Evolutionary conservation across 1,140 invertebrate genomes (phyloP).

Genomic region (Drosophila arizonae): DNA sequence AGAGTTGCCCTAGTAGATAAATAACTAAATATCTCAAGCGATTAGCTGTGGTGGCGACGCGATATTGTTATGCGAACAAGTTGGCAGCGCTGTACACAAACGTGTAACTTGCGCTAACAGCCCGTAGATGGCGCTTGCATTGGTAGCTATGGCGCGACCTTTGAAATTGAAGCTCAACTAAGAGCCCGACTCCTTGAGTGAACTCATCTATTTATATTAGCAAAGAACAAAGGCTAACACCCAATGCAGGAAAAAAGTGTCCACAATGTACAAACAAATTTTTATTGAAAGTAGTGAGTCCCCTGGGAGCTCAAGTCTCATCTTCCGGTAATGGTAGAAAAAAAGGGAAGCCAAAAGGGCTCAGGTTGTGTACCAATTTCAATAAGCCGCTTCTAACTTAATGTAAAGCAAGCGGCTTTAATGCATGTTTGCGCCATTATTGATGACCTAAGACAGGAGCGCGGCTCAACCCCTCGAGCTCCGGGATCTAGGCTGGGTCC

Average conservation of each 20-base stretch:
- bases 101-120: slow-evolving; percentile 1
- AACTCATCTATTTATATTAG: slow-evolving; percentile 41
- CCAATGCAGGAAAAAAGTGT: slow-evolving; percentile 31
- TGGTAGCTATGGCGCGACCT: slow-evolving; percentile 18
- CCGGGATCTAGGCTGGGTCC: slow-evolving; percentile 31
- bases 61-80: slow-evolving; percentile 6
- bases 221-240: slow-evolving; percentile 32
- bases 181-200: background rate
- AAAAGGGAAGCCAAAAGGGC: slow-evolving; percentile 37
- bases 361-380: slow-evolving; percentile 55
- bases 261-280: slow-evolving; percentile 58
- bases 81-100: slow-evolving; percentile 1
- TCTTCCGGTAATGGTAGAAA: slow-evolving; percentile 9
- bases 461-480: slow-evolving; percentile 3
- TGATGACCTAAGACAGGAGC: slow-evolving; percentile 51
- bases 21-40: slow-evolving; percentile 15
- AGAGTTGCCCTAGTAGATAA: slow-evolving; percentile 31
- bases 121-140: background rate
- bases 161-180: background rate
- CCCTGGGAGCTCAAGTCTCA: slow-evolving; percentile 30
- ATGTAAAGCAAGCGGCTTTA: slow-evolving; percentile 61
- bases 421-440: slow-evolving; percentile 63
- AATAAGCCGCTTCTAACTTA: slow-evolving; percentile 57
- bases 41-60: slow-evolving; percentile 13
- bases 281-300: slow-evolving; percentile 64